Evolutionary conservation across 1,140 invertebrate genomes (phyloP), one percentile per base, ranked within the genome.

Genomic region (Zaprionus davidi): DNA sequence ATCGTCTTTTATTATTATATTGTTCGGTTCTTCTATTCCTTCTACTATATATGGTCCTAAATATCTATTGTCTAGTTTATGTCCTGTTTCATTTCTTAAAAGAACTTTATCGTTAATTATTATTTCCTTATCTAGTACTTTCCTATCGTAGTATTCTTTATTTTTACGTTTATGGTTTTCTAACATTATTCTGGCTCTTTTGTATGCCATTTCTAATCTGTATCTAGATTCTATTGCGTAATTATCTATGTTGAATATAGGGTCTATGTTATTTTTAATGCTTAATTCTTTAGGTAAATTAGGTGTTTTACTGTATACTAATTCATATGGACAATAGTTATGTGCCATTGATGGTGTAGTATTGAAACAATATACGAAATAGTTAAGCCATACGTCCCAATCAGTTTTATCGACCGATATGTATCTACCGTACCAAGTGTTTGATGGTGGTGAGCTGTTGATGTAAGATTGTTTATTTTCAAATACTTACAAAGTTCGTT

Each of bases 291-390:
- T 57, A 31, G 53, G 55, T 15, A 58, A 57, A 34, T 65, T 71
- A 59, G 17, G 38, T 36, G 46, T 46, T 66, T 71, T 80, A 24
- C 63, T 66, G 63, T 31, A 58, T 31, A 67, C 55, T 44, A 67
- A 24, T 15, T 55, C 36, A 56, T 66, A 55, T 66, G 64, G 76
- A 58, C 64, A 63, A 56, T 72, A 81, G 12, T 34, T 53, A 51
- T 81, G 70, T 34, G 57, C 51, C 6, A 68, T 36, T 34, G 65
- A 69, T 3, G 78, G 69, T 4, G 66, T 81, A 41, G 67, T 79
- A 36, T 77, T 82, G 15, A 79, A 82, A 57, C 77, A 82, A 59
- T 67, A 82, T 1, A 51, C 31, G 38, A 77, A 79, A 56, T 77
- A 77, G 58, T 71, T 49, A 5, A 76, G 2, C 69, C 69, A 77